Base-by-base conservation (phyloP, 2,113 vertebrate species). In the Ancistrus triradiatus region DNA sequence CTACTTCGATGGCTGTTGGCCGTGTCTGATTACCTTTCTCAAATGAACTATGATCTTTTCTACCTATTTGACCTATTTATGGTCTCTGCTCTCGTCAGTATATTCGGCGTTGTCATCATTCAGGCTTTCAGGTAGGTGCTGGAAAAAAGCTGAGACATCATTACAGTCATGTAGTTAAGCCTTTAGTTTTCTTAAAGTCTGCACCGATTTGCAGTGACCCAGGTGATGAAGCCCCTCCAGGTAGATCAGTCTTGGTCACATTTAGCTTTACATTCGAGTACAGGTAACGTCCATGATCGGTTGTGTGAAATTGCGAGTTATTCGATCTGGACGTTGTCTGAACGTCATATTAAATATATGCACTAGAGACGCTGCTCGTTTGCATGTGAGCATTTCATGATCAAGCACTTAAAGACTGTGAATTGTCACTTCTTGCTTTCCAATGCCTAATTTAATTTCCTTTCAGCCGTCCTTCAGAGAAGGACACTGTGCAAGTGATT, bases 401-500 rank as follows among this genome's bases (percentile, higher is more conserved):
- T 4, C 27, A 3, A 31, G 27, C 3, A 31, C 7, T 31, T 4
- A 31, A 31, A 3, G 3, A 31, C 7, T 31, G 3, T 31, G 7
- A 7, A 4, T 3, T 31, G 27, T 4, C 27, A 31, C 27, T 7
- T 31, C 27, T 31, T 31, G 3, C 3, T 31, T 7, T 7, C 7
- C 27, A 31, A 7, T 31, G 3, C 27, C 3, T 31, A 31, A 4
- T 31, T 31, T 31, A 4, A 31, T 31, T 31, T 4, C 27, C 61
- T 98, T 95, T 11, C 93, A n/a, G n/a, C n/a, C n/a, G n/a, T n/a
- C n/a, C n/a, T n/a, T n/a, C n/a, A n/a, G n/a, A n/a, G n/a, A n/a
- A n/a, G n/a, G n/a, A n/a, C n/a, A n/a, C n/a, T n/a, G n/a, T 98
- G 5, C 94, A 98, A 74, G 95, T 98, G 63, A 98, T 94, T 0